Base-by-base conservation (phyloP, 1,140 invertebrate species). In the Phymorhynchus buccinoides region DNA sequence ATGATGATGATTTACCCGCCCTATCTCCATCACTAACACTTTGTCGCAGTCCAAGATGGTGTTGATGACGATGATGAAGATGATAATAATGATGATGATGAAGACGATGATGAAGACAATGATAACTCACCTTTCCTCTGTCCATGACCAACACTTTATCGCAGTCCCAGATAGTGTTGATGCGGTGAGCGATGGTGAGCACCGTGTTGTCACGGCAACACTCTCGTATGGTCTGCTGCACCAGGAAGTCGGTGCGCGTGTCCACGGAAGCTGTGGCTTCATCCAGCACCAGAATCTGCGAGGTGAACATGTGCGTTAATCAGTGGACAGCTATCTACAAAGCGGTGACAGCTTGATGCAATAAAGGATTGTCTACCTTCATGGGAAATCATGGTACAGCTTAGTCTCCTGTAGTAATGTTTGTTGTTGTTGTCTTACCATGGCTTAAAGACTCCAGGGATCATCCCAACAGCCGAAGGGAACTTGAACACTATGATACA, bases 231-330 rank as follows among this genome's bases (percentile, higher is more conserved):
- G 91, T 92, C 39, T 89, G 86, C 84, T 94, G 94, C 32, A 94
- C 92, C n/a, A 94, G 89, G 22, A 90, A 80, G 86, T 94, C 94
- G 27, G 94, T 94, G 84, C 93, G 92, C 80, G 93, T 89, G 87
- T 98, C 97, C n/a, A 98, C 96, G 88, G 97, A 96, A 62, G 97
- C 97, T 0, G 97, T 97, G 3, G 97, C 97, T 92, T 98, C 97
- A 93, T 97, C 97, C 89, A 98, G 93, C 27, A 98, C 95, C 0
- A 98, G 93, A 80, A 98, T 91, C 94, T 88, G 44, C 35, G 39
- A n/a, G 18, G 42, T 7, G 7, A 71, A n/a, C 9, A 9, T 12
- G 22, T 52, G 48, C 9, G 48, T 52, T 52, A 52, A n/a, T n/a
- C n/a, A n/a, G n/a, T n/a, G n/a, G n/a, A n/a, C n/a, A n/a, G n/a